Base-by-base conservation (phyloP, 2,113 vertebrate genomes). In the Ochotona princeps region DNA sequence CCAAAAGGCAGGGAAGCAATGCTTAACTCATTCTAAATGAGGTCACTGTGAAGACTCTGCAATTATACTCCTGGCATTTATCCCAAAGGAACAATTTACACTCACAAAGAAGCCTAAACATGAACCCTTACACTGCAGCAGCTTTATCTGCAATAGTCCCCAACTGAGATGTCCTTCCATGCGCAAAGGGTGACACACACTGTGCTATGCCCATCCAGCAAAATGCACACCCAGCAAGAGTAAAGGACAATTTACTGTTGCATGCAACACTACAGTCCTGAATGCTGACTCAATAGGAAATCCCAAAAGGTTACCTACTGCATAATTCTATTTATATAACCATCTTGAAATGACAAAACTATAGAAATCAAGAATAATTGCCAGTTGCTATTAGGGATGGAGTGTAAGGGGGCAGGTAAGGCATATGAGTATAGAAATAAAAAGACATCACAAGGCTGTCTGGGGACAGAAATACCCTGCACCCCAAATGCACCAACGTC, bases 301-400 rank as follows among this genome's bases (percentile, higher is more conserved):
- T 63, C 11, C 3, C 15, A 47, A 69, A 63, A 79, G 10, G 60
- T 82, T 76, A 88, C 5, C 8, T 25, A 92, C 23, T 83, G 3
- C 10, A 66, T 79, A 26, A 80, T 66, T 75, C n/a, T 20, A 88
- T 72, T 83, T 90, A 90, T 80, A 49, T 60, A 89, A 87, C 23
- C 75, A 80, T 38, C 23, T n/a, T 87, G 28, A 95, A 79, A 60
- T 86, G 47, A 85, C 25, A 90, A 70, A 79, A 63, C 80, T 66
- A 87, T 10, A 89, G 70, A 91, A 95, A 76, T 23, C 28, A 11
- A 75, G 17, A 93, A 49, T 18, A 90, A 81, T 49, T 61, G 60
- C 44, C 47, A 10, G 72, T n/a, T 80, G 30, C 47, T 30, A 57
- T 83, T 78, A 91, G n/a, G 18, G 32, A 85, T n/a, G 28, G 12